phyloP scores from a whole-genome alignment of 2,888 invertebrate species.

The Pachliopta kotzebuea region DNA sequence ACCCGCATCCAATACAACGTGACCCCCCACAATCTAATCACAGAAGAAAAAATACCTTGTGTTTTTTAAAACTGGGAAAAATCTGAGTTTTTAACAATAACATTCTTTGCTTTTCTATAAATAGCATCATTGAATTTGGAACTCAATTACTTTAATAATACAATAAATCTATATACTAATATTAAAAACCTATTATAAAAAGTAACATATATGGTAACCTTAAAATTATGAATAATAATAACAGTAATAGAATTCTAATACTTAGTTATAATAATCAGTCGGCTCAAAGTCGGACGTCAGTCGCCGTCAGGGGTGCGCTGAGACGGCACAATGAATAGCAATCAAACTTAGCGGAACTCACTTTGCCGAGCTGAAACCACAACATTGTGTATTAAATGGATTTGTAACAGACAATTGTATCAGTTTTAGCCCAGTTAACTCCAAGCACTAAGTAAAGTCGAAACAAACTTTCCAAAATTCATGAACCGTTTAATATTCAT shows the following conservation, averaged over 20 bases:
- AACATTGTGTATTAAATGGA: slow-evolving; percentile 42
- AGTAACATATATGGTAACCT: no score
- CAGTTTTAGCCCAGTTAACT: slow-evolving; percentile 28
- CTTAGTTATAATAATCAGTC: slow-evolving; percentile 17
- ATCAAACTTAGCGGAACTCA: slow-evolving; percentile 52
- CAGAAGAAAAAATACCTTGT: slow-evolving; percentile 2
- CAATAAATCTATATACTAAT: no score
- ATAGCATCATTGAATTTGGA: no score
- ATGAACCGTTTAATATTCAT: slow-evolving; percentile 3
- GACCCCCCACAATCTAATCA: slow-evolving; percentile 13
- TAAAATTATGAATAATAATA: neutral
- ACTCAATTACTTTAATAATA: no score
- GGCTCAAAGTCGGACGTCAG: slow-evolving; percentile 4
- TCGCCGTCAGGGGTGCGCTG: slow-evolving; percentile 3
- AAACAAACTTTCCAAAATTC: slow-evolving; percentile 18
- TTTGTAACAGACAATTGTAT: slow-evolving; percentile 30
- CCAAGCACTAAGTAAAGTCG: slow-evolving; percentile 8
- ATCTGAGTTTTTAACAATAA: neutral
- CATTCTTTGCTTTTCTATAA: neutral
- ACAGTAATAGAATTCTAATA: slow-evolving; percentile 5
- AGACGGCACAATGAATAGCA: slow-evolving; percentile 46
- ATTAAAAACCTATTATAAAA: no score
- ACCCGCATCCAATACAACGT: slow-evolving; percentile 12
- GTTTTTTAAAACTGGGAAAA: neutral
- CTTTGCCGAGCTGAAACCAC: slow-evolving; percentile 37